These are phyloP conservation scores for Melanchra persicariae DNA, from an alignment of 2,888 invertebrate species.

Conservation along the genomic window DNA sequence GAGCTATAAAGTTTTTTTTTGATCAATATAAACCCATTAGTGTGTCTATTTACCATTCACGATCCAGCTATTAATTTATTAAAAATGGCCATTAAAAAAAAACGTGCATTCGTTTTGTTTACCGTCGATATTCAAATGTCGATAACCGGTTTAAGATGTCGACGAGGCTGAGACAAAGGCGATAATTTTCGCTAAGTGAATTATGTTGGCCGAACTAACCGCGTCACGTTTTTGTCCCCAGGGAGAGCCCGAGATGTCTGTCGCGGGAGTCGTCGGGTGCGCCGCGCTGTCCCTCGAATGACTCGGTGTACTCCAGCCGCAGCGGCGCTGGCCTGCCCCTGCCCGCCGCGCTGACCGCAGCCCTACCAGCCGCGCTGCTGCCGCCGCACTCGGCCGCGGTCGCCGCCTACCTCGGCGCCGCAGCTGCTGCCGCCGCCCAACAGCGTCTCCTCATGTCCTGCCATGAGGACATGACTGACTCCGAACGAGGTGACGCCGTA, in stretches of 20 bases:
- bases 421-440: constrained; percentile 93
- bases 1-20: constrained; percentile 57
- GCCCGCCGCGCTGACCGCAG: constrained; percentile 92
- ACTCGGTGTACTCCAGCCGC: constrained; percentile 94
- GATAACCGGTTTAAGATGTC: constrained; percentile 72
- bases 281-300: constrained; percentile 94
- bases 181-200: constrained; percentile 69
- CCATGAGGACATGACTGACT: constrained; percentile 92
- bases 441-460: constrained; percentile 95
- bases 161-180: constrained; percentile 59
- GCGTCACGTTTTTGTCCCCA: constrained; percentile 89
- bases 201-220: constrained; percentile 72
- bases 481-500: constrained; percentile 92
- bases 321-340: constrained; percentile 88
- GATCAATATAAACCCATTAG: constrained; percentile 63
- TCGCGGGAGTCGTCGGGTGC: constrained; percentile 95
- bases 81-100: constrained; percentile 69
- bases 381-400: constrained; percentile 96
- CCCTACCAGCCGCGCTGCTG: constrained; percentile 93
- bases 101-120: constrained; percentile 72
- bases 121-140: constrained; percentile 75
- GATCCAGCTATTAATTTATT: constrained; percentile 70
- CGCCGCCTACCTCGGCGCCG: constrained; percentile 95
- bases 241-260: constrained; percentile 96
- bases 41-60: constrained; percentile 69